Evolutionary conservation across 2,113 vertebrate genomes (phyloP), one percentile per base, ranked within the genome.

Genomic region (Hippocampus mohnikei): DNA sequence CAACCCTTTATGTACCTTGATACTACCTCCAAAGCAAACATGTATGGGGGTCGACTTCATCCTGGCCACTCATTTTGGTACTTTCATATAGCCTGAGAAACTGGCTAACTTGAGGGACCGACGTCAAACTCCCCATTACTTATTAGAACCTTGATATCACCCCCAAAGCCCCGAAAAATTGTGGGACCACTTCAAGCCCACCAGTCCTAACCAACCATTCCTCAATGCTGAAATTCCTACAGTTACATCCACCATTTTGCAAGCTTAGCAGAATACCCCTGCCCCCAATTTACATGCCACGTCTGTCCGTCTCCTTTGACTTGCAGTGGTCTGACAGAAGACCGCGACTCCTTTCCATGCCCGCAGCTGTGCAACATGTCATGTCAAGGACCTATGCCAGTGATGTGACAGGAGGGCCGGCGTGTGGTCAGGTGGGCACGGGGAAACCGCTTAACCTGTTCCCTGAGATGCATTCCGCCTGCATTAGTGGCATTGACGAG

Each of bases 391-490:
- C 68, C 37, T 9, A 18, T n/a, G 44, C 42, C 66, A 2, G 70
- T 60, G 77, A 81, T 63, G 79, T 74, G 84, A 77, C 83, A 76
- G 1, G 33, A 60, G 74, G 58, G 5, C 29, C 73, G 16, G 63
- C 66, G 74, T 81, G 79, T 81, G 76, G 75, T 85, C 80, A 90
- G 87, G 86, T 87, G 86, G 83, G 80, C 73, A 81, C 53, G 52
- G 79, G 80, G 72, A 85, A 72, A 81, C 79, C 76, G 87, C 81
- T 88, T 80, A 78, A 85, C 89, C 88, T 87, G 89, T 88, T 89
- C 86, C 72, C 72, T 84, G 11, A 74, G 80, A 81, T 77, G 80
- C 73, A 67, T 82, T 87, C 80, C 85, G 75, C 44, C 53, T 42
- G 82, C 81, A 68, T 82, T 77, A 83, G 73, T 55, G 63, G 71